Conservation (phyloP, 2,797 vertebrate species). For the Semaprochilodus insignis region DNA sequence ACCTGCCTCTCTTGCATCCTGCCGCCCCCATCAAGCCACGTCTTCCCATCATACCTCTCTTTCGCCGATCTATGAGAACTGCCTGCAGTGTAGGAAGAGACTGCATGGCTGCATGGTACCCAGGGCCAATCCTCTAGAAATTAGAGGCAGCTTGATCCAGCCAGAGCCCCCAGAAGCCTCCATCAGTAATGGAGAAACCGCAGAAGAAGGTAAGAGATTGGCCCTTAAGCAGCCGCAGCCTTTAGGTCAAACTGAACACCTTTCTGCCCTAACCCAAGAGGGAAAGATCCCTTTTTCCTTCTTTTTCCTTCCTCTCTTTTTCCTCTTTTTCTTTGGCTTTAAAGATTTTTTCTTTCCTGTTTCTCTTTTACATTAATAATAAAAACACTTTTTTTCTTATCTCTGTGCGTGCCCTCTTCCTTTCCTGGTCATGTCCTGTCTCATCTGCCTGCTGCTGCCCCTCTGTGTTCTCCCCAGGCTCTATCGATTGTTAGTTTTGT, state of each 20-base stretch:
- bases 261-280: constrained; percentile 52
- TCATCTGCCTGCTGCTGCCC: constrained; percentile 30
- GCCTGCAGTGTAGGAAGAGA: constrained; percentile 68
- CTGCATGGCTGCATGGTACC: constrained; percentile 56
- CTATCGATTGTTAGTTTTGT: constrained; percentile 19
- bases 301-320: too few relatives aligned
- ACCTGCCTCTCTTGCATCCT: background rate
- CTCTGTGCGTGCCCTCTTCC: constrained; percentile 22
- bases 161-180: background rate
- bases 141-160: background rate
- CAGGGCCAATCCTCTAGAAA: constrained; percentile 2
- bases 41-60: constrained; percentile 33
- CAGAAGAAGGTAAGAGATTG: constrained; percentile 51
- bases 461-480: background rate
- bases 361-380: constrained; percentile 56
- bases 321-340: background rate
- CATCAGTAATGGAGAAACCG: constrained; percentile 6
- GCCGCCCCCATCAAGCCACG: background rate
- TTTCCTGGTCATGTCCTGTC: constrained; percentile 52
- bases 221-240: background rate
- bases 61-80: constrained; percentile 74
- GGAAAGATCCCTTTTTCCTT: constrained; percentile 51
- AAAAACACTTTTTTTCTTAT: constrained; percentile 32
- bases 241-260: background rate
- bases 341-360: constrained; percentile 16